A percentile compares a stretch with the other conserved stretches of the same genome.
Conservation (phyloP, 1,140 invertebrate species). For the Pteromalus puparum region DNA sequence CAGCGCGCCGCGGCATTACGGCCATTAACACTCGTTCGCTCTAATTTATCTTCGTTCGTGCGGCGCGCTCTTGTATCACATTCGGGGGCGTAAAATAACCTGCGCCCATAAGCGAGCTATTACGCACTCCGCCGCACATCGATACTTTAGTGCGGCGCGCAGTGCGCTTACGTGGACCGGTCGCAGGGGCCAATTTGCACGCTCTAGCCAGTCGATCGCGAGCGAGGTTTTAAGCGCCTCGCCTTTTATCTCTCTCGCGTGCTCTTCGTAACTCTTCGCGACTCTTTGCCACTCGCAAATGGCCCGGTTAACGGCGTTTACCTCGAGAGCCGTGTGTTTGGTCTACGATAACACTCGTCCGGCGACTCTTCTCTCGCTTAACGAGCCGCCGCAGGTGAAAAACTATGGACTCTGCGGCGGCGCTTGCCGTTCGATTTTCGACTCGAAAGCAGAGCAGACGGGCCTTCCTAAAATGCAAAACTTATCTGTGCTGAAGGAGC, state of each 20-base stretch:
- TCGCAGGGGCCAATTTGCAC: too few relatives aligned
- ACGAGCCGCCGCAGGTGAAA: neutral
- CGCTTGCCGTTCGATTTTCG: neutral
- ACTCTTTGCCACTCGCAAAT: too few relatives aligned
- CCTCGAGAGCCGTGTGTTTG: neutral
- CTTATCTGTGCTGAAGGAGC: conserved; percentile 9
- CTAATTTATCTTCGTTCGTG: conserved; percentile 66
- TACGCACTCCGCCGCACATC: neutral
- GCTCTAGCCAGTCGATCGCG: too few relatives aligned
- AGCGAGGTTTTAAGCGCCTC: too few relatives aligned
- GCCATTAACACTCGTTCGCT: conserved; percentile 66
- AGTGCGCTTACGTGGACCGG: too few relatives aligned
- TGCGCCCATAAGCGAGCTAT: neutral
- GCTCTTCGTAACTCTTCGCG: too few relatives aligned
- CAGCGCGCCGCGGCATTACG: conserved; percentile 61
- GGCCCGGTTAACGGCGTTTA: neutral
- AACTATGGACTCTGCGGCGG: neutral
- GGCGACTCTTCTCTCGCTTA: neutral
- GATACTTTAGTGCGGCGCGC: neutral
- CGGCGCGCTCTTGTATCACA: conserved; percentile 49
- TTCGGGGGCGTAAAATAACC: neutral
- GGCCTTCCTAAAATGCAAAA: neutral
- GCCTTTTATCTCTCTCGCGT: too few relatives aligned
- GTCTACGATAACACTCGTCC: neutral
- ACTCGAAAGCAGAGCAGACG: neutral